Conservation (phyloP, 2,113 vertebrate species). For the Bos indicus region DNA sequence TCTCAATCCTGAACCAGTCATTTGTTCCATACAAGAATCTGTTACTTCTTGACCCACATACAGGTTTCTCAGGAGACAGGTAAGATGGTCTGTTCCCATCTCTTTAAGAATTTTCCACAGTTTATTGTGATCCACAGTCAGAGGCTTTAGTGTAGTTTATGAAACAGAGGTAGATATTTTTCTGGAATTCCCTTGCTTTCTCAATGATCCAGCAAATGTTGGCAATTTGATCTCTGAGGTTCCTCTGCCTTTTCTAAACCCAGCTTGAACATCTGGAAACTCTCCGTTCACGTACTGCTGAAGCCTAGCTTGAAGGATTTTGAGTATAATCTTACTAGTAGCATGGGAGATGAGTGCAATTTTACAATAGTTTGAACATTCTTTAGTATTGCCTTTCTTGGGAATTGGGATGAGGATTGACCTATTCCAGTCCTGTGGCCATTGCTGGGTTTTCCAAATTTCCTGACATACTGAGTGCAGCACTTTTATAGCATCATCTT, state of each 20-base stretch:
- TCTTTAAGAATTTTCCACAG: neutral
- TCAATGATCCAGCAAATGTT: neutral
- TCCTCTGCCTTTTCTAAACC: neutral
- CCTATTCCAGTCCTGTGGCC: neutral
- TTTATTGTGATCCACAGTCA: neutral
- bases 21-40: neutral
- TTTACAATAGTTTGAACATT: neutral
- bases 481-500: neutral
- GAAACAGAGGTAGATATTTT: neutral
- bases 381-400: neutral
- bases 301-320: neutral
- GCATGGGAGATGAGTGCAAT: neutral
- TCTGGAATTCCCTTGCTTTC: neutral
- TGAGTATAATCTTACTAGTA: neutral
- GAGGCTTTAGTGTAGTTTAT: neutral
- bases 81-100: neutral
- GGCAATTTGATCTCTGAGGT: neutral
- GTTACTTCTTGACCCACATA: neutral
- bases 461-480: neutral
- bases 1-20: neutral
- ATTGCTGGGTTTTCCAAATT: neutral
- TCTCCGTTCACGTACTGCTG: neutral
- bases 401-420: neutral
- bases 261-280: neutral
- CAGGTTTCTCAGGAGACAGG: neutral